Evolutionary conservation across 35 echinoderm and acorn worm genomes (phyloP).

Genomic region (Lytechinus pictus): DNA sequence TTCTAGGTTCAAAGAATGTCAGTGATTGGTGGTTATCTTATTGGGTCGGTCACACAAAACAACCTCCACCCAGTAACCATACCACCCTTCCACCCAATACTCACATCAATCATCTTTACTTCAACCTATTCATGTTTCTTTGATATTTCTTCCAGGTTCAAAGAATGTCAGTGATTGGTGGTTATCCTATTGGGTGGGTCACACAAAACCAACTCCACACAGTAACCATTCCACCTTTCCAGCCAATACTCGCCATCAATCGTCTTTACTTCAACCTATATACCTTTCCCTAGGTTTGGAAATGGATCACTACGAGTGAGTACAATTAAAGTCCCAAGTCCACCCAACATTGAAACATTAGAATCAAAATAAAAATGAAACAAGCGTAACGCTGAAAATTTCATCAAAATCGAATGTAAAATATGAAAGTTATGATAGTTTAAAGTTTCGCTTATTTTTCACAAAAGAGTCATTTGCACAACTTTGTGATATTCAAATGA

Average conservation of each 20-base stretch:
- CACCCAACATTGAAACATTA: too few relatives aligned
- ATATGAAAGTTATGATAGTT: too few relatives aligned
- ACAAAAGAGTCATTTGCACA: too few relatives aligned
- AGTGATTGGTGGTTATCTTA: conserved; percentile 85
- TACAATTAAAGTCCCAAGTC: not conserved
- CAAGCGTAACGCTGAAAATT: too few relatives aligned
- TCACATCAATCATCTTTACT: not conserved
- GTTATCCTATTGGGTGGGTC: conserved; percentile 90
- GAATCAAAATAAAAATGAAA: too few relatives aligned
- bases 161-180: conserved; percentile 97
- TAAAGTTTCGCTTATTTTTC: too few relatives aligned
- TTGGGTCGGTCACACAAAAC: conserved; percentile 75
- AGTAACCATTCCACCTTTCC: not conserved
- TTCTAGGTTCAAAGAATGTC: too few relatives aligned
- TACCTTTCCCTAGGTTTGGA: not conserved
- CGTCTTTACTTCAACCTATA: not conserved
- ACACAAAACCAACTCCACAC: conserved; percentile 32
- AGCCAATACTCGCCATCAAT: not conserved
- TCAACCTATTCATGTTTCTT: too few relatives aligned
- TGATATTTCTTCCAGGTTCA: conserved; percentile 72
- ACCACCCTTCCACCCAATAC: not conserved
- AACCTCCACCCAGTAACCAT: not conserved
- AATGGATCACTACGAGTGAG: not conserved
- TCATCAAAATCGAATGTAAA: too few relatives aligned
- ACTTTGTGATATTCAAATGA: too few relatives aligned